These are phyloP conservation scores for Syrphus vitripennis DNA, from an alignment of 2,888 invertebrate species.

Conservation along the genomic window DNA sequence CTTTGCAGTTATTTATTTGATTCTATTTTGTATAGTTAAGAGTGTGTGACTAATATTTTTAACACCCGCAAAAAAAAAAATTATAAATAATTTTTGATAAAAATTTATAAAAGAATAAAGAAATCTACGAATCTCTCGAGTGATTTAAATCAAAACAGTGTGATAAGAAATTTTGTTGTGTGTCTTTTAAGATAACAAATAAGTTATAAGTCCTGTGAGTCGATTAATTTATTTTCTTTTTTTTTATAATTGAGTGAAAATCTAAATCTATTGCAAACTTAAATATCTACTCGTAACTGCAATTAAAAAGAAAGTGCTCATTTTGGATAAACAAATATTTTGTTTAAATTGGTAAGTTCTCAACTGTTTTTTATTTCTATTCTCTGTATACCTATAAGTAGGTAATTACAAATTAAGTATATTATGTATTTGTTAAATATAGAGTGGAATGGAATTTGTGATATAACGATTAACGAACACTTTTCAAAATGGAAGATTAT, in stretches of 20 bases:
- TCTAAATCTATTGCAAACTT: background rate
- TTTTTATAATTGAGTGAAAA: background rate
- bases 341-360: background rate
- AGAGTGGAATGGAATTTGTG: too few relatives aligned
- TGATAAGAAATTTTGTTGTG: background rate
- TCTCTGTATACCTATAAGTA: background rate
- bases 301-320: background rate
- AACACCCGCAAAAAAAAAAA: background rate
- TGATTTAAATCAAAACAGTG: slow-evolving; percentile 11
- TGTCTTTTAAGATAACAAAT: background rate
- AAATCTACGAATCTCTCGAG: background rate
- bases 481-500: too few relatives aligned
- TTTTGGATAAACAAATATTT: slow-evolving; percentile 7
- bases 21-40: background rate
- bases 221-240: background rate
- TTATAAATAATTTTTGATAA: slow-evolving; percentile 29
- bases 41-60: slow-evolving; percentile 39
- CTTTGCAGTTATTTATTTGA: slow-evolving; percentile 34
- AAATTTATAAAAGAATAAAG: background rate
- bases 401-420: too few relatives aligned
- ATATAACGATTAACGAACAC: too few relatives aligned
- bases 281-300: background rate
- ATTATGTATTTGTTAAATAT: too few relatives aligned
- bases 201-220: background rate
- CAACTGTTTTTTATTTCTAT: background rate